These are phyloP conservation scores for Glareola pratincola DNA, from an alignment of 2,113 vertebrate species.

Conservation along the genomic window DNA sequence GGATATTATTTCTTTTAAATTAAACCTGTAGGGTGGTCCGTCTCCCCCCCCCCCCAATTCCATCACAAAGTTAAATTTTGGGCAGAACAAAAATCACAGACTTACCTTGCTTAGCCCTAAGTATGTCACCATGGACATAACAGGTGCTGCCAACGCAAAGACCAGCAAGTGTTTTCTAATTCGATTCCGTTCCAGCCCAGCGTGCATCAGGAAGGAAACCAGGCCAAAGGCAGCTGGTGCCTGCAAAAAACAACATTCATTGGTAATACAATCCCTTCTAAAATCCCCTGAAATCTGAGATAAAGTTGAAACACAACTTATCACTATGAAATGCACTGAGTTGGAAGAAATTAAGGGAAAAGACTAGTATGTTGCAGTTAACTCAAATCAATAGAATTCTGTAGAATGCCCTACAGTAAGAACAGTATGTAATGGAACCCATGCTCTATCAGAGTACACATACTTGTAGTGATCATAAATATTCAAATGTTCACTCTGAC, in stretches of 20 bases:
- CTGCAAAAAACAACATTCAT: constrained; percentile 64
- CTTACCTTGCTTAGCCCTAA: constrained; percentile 93
- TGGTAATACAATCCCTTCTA: background rate
- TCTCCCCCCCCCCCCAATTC: background rate
- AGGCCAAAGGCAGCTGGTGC: constrained; percentile 96
- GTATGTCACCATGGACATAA: constrained; percentile 93
- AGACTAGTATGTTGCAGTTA: background rate
- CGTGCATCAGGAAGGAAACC: constrained; percentile 98
- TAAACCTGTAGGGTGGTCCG: no score
- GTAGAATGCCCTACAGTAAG: background rate
- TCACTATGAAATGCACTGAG: background rate
- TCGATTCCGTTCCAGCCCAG: constrained; percentile 94
- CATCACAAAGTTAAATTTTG: background rate
- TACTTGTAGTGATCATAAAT: background rate
- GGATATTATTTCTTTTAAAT: background rate
- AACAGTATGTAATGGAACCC: background rate
- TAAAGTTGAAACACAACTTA: background rate
- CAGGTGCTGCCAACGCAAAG: constrained; percentile 92
- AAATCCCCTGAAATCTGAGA: background rate
- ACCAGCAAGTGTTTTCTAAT: constrained; percentile 97
- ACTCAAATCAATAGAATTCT: background rate
- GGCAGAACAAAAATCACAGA: background rate
- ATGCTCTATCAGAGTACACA: background rate
- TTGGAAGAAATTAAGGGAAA: background rate
- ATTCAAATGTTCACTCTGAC: background rate